Evolutionary conservation across 2,888 invertebrate genomes (phyloP), one percentile per base, ranked within the genome.

Genomic region (Xylocampa areola): DNA sequence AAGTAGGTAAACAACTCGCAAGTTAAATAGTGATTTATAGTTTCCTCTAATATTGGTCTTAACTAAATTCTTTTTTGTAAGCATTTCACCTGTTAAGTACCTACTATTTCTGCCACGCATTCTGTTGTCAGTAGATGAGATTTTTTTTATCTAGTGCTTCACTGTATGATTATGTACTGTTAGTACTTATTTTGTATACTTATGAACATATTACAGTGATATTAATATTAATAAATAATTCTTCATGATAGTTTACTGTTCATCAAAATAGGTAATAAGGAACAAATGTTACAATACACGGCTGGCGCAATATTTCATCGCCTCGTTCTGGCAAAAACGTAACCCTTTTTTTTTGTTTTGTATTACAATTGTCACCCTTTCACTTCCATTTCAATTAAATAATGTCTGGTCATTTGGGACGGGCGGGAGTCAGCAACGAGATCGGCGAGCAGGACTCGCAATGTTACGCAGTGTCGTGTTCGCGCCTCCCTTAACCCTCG

Each of bases 361-460:
- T 91, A 92, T 90, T 88, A 89, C 93, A 90, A 92, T 93, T 91
- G 93, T 94, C 93, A 94, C 94, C 94, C 94, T 92, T 93, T 94
- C 78, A 88, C 88, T 92, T 90, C 81, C 81, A 92, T 91, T 93
- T 94, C 93, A 93, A 94, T 94, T 94, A 94, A 93, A 94, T 94
- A 93, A 94, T 94, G 92, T 94, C 92, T 94, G 94, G 94, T 94
- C 94, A 94, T 92, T 94, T 92, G 92, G 87, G 90, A 86, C 88
- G 84, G 88, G 86, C 77, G 80, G 78, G 76, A n/a, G n/a, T n/a
- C n/a, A n/a, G n/a, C n/a, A n/a, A n/a, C n/a, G 63, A 70, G 61
- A 52, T 37, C 44, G 61, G 65, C 63, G 63, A 50, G 54, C 67
- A 54, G 58, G 57, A 61, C 59, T 58, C 23, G 59, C 53, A 40